Evolutionary conservation across 2,113 vertebrate species (phyloP).

Genomic region (Platysteira castanea): DNA sequence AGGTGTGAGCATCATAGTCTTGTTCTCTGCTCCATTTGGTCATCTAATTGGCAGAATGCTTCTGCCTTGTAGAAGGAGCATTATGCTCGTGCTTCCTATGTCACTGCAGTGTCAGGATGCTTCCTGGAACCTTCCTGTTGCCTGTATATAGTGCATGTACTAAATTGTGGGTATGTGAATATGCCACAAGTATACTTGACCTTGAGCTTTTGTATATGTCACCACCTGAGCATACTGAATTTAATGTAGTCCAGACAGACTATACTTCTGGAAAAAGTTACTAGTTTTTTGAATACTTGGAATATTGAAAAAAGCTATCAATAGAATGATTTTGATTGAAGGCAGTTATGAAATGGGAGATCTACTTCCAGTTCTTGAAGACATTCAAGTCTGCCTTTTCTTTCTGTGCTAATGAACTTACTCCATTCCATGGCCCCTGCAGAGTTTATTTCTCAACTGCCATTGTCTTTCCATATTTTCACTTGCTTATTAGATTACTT

Average conservation of each 20-base stretch:
- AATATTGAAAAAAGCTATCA: background rate
- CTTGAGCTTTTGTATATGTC: background rate
- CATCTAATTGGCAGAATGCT: background rate
- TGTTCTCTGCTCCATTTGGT: background rate
- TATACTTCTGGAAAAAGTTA: background rate
- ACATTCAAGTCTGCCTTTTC: background rate
- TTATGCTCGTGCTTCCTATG: background rate
- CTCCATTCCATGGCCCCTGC: background rate
- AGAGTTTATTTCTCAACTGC: constrained; percentile 21
- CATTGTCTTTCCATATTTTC: background rate
- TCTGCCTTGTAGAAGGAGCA: background rate
- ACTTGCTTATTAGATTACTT: background rate
- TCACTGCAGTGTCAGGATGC: background rate
- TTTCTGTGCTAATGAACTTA: background rate
- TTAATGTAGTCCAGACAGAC: background rate
- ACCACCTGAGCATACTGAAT: background rate
- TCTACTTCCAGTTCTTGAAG: background rate
- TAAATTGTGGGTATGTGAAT: background rate
- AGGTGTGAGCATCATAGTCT: background rate
- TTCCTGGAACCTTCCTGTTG: background rate
- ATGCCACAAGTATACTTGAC: background rate
- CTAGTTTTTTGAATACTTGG: background rate
- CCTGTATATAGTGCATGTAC: fast-evolving
- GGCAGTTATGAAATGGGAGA: background rate
- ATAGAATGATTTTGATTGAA: background rate